phyloP scores from a whole-genome alignment of 53 echinoderm and acorn worm genomes.

The Echinarachnius parma region DNA sequence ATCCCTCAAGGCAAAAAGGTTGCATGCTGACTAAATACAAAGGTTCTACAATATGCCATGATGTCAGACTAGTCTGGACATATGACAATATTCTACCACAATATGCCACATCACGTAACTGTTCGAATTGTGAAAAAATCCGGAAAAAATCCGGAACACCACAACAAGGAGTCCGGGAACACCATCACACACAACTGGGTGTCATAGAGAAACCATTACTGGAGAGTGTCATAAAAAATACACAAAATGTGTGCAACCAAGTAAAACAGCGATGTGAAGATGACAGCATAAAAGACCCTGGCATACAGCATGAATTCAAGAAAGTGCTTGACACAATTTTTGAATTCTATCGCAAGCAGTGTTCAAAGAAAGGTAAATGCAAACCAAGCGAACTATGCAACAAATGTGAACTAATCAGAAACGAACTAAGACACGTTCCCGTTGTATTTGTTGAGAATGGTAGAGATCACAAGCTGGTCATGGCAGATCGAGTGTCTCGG shows the following conservation, averaged over 20 bases:
- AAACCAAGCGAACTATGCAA: neutral
- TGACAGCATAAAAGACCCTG: neutral
- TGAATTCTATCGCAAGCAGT: neutral
- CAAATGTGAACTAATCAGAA: neutral
- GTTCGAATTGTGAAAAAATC: neutral
- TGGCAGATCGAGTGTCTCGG: conserved; percentile 10
- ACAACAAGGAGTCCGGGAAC: too few relatives aligned
- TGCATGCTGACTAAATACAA: conserved; percentile 3
- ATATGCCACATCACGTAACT: neutral
- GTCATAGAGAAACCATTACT: neutral
- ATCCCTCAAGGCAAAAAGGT: neutral
- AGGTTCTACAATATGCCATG: neutral
- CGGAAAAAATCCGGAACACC: too few relatives aligned
- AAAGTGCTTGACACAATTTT: neutral
- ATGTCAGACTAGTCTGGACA: conserved; percentile 6
- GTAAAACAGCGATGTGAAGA: neutral
- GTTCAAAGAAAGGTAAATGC: neutral
- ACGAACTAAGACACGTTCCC: neutral
- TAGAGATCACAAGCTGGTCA: neutral
- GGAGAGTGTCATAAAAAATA: neutral
- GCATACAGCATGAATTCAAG: too few relatives aligned
- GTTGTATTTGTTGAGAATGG: neutral
- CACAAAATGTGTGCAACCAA: conserved; percentile 9
- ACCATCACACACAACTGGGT: neutral
- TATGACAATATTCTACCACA: neutral